phyloP scores from a whole-genome alignment of 2,888 invertebrate genomes.

The Deilephila elpenor region DNA sequence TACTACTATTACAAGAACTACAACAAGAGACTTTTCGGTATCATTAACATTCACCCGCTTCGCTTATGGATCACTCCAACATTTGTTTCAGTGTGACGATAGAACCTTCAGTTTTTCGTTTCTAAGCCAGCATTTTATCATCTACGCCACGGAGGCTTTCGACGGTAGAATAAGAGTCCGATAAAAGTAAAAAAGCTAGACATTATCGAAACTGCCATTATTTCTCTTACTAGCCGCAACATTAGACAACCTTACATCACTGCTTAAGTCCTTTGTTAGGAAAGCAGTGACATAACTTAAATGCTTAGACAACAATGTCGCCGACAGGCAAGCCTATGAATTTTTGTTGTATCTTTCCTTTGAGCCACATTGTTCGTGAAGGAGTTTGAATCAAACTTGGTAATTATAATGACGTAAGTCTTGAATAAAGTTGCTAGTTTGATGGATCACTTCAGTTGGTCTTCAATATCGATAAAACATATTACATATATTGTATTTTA shows the following conservation, averaged over 20 bases:
- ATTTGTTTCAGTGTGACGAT: no score
- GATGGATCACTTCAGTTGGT: no score
- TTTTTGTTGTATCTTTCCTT: not conserved
- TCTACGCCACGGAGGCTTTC: no score
- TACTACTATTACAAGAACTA: no score
- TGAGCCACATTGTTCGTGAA: not conserved
- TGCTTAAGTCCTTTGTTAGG: not conserved
- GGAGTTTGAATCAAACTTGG: not conserved
- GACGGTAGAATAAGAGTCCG: no score
- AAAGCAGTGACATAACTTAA: not conserved
- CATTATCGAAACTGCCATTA: not conserved
- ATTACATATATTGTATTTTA: no score
- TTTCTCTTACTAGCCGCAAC: not conserved
- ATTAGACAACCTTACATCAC: not conserved
- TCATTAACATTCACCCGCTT: no score
- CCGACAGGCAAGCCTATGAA: not conserved
- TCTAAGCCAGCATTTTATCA: no score
- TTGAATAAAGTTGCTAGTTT: not conserved
- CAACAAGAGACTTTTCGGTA: no score
- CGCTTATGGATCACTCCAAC: no score
- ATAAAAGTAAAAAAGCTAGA: not conserved
- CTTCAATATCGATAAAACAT: not conserved
- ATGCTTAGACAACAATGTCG: constrained; percentile 3
- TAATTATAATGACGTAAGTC: no score
- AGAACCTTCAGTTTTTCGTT: no score